A percentile compares a stretch with the other conserved stretches of the same genome.
These are phyloP conservation scores for Donacobius atricapilla DNA, from an alignment of 2,113 vertebrate species.

Conservation along the genomic window DNA sequence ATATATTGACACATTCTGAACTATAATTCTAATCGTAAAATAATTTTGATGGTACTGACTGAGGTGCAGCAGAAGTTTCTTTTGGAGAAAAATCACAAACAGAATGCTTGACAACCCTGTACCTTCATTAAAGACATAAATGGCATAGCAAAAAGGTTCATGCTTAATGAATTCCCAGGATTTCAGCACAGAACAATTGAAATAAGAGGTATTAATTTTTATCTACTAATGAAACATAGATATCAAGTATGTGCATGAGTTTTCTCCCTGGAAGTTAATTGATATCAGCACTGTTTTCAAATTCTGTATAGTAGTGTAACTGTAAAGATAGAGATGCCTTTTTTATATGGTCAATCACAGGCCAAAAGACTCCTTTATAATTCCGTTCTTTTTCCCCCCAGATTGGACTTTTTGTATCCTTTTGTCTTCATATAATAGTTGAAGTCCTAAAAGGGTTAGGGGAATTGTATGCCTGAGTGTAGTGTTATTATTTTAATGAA, in stretches of 20 bases:
- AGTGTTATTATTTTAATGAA: neutral
- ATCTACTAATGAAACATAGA: neutral
- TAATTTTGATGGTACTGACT: slow-evolving; percentile 42
- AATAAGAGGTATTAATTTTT: neutral
- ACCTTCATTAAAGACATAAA: neutral
- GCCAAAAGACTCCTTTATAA: neutral
- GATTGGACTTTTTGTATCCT: neutral
- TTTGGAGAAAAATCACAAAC: slow-evolving; percentile 28
- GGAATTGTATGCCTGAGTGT: neutral
- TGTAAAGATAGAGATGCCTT: neutral
- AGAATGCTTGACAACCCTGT: neutral
- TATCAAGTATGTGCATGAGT: neutral
- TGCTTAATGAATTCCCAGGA: neutral
- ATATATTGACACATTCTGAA: slow-evolving; percentile 60
- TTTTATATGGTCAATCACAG: neutral
- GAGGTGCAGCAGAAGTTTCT: slow-evolving; percentile 37
- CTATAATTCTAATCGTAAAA: slow-evolving; percentile 45
- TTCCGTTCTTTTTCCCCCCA: neutral
- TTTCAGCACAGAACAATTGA: neutral
- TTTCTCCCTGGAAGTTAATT: neutral
- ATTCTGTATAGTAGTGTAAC: neutral
- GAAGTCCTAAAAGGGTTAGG: neutral
- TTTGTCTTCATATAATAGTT: neutral
- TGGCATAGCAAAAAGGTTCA: neutral
- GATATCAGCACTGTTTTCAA: neutral